A percentile compares a stretch with the other conserved stretches of the same genome.
These are phyloP conservation scores for Butastur rufipennis DNA, from an alignment of 2,113 vertebrate genomes.

Conservation along the genomic window DNA sequence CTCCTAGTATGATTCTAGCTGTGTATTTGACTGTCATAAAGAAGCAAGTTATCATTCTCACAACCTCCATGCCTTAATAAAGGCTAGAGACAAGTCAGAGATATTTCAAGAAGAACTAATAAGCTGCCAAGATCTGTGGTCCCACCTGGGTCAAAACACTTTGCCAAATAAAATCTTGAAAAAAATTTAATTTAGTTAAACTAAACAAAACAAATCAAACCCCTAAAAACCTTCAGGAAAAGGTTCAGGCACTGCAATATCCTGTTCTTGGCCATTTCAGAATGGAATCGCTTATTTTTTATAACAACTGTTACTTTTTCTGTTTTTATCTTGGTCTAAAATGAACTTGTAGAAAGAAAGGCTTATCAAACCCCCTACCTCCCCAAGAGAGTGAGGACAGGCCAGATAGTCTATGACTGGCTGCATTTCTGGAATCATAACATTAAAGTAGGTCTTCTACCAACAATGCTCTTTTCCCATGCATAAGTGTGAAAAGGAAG, in stretches of 20 bases:
- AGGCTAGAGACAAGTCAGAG: background rate
- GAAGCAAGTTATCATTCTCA: background rate
- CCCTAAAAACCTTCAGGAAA: background rate
- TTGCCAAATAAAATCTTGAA: background rate
- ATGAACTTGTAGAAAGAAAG: background rate
- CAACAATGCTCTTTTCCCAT: background rate
- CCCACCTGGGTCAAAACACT: background rate
- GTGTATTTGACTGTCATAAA: background rate
- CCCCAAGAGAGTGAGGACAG: background rate
- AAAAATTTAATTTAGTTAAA: background rate
- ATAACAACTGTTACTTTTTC: background rate
- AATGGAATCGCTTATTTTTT: background rate
- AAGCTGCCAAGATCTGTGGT: background rate
- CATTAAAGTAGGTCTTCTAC: background rate
- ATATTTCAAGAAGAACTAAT: background rate
- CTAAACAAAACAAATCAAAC: background rate
- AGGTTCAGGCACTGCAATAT: background rate
- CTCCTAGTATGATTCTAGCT: background rate
- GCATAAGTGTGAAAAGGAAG: background rate
- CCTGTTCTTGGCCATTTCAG: background rate
- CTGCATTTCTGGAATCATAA: background rate
- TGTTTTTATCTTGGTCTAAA: background rate
- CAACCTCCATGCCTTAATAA: background rate
- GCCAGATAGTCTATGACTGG: background rate
- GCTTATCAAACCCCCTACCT: background rate